Evolutionary conservation across 2,797 vertebrate genomes (phyloP).

Genomic region (Onychomys torridus): DNA sequence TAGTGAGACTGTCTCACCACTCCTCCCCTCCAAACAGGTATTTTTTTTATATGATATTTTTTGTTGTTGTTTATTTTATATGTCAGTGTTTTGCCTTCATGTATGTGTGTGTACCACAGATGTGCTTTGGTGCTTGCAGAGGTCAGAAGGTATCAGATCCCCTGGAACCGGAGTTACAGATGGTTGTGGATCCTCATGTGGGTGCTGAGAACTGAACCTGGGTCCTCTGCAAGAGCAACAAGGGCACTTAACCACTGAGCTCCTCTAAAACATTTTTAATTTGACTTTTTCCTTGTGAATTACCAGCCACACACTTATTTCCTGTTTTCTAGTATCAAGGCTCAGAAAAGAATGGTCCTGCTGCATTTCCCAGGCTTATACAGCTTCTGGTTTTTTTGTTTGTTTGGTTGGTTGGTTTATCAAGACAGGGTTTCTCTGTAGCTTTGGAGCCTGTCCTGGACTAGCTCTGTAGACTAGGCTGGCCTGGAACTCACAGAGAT

Average conservation of each 20-base stretch:
- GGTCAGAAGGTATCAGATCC: not conserved
- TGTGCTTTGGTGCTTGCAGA: not conserved
- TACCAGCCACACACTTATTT: not conserved
- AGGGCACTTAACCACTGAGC: not conserved
- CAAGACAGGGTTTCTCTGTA: no score
- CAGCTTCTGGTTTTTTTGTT: not conserved
- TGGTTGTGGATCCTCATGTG: not conserved
- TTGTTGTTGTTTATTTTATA: not conserved
- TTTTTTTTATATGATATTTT: not conserved
- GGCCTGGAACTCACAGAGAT: no score
- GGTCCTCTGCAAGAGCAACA: not conserved
- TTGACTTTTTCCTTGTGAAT: not conserved
- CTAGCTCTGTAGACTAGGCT: no score
- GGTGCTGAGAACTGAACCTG: not conserved
- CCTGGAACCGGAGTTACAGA: not conserved
- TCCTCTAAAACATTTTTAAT: not conserved
- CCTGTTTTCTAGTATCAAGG: conserved; percentile 6
- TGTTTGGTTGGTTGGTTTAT: no score
- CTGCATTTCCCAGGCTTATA: not conserved
- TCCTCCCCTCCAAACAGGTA: not conserved
- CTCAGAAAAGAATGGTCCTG: conserved; percentile 1
- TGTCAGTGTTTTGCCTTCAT: not conserved
- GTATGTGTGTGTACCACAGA: not conserved
- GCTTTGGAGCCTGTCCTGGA: no score
- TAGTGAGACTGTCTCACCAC: not conserved